These are phyloP conservation scores for Zingel zingel DNA, from an alignment of 2,113 vertebrate species.

Conservation along the genomic window DNA sequence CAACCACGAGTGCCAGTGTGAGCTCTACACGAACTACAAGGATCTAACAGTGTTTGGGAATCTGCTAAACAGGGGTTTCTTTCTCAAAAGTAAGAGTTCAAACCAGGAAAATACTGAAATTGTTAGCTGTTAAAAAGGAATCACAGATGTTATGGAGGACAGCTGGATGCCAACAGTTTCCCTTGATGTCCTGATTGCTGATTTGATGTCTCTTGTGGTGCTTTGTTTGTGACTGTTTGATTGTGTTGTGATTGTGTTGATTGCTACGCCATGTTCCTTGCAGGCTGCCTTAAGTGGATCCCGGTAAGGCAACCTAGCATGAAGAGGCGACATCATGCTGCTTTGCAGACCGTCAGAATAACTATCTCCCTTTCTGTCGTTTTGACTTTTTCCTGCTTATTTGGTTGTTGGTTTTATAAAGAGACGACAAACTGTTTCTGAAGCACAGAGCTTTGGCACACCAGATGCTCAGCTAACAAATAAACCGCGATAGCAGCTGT, in stretches of 20 bases:
- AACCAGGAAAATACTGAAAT: not conserved
- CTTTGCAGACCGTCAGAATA: constrained; percentile 21
- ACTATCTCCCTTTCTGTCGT: not conserved
- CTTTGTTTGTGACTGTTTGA: not conserved
- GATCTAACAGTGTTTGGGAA: constrained; percentile 20
- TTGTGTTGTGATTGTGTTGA: constrained; percentile 19
- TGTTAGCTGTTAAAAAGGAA: constrained; percentile 17
- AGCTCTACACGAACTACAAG: constrained; percentile 18
- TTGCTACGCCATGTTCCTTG: constrained; percentile 1
- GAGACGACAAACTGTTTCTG: constrained; percentile 29
- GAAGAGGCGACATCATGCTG: constrained; percentile 10
- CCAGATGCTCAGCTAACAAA: constrained; percentile 54
- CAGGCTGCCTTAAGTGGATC: constrained; percentile 11
- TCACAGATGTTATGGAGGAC: not conserved
- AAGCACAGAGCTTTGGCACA: constrained; percentile 62
- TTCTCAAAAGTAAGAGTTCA: constrained; percentile 14
- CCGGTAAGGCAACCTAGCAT: constrained; percentile 11
- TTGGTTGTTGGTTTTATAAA: constrained; percentile 20
- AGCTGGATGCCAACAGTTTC: constrained; percentile 20
- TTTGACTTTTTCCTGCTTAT: not conserved
- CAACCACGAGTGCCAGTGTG: constrained; percentile 15
- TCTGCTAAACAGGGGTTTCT: not conserved
- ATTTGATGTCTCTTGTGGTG: constrained; percentile 4
- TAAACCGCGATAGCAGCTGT: constrained; percentile 23
- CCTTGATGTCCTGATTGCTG: not conserved